Conservation (phyloP, 2,888 invertebrate species). For the Amiota communis region DNA sequence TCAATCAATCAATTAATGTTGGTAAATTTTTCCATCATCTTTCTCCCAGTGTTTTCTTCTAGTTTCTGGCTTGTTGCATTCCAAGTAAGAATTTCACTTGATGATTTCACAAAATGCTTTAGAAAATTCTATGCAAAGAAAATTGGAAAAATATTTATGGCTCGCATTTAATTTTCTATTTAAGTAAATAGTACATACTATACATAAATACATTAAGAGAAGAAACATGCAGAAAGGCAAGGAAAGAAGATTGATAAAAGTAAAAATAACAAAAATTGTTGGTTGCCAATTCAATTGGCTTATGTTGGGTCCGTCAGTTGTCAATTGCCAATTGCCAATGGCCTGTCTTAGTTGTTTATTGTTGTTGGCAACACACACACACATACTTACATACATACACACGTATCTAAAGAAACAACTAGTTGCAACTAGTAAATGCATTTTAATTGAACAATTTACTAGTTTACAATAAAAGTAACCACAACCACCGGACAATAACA, state of each 20-base stretch:
- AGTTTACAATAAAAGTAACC: conserved; percentile 52
- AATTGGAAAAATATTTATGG: conserved; percentile 8
- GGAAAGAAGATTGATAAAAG: too few relatives aligned
- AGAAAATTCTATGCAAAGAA: conserved; percentile 39
- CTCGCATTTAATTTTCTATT: conserved; percentile 39
- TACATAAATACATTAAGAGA: too few relatives aligned
- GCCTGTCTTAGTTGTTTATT: conserved; percentile 1
- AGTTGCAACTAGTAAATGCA: conserved; percentile 59
- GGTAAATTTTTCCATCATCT: too few relatives aligned
- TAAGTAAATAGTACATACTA: too few relatives aligned
- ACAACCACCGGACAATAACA: conserved; percentile 27
- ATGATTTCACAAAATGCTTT: too few relatives aligned
- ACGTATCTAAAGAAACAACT: conserved; percentile 15
- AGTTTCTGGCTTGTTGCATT: too few relatives aligned
- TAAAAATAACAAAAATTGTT: neutral
- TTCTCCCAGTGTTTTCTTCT: too few relatives aligned
- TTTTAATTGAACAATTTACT: conserved; percentile 71
- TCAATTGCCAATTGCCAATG: neutral
- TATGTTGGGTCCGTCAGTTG: neutral
- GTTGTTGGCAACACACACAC: conserved; percentile 8
- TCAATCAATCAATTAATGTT: too few relatives aligned
- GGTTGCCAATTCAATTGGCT: conserved; percentile 1
- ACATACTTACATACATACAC: too few relatives aligned
- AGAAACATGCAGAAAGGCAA: too few relatives aligned
- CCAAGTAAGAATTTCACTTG: too few relatives aligned